Percentiles rank a stretch among this genome's conserved stretches.
Evolutionary conservation across 1,140 invertebrate genomes (phyloP).

Genomic region (Lordiphosa clarofinis): DNA sequence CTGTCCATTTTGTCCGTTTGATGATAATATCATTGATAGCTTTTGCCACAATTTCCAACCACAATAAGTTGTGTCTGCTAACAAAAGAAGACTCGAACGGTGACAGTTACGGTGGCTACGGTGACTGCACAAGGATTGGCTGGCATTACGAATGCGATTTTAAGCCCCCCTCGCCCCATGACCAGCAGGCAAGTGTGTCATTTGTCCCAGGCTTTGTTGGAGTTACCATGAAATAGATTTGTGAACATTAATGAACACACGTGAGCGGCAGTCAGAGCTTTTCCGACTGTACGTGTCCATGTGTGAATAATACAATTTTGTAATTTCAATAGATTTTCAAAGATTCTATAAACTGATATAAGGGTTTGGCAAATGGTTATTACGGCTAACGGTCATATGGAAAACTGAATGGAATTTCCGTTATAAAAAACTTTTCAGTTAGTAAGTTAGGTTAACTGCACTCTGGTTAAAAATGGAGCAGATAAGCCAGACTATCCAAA

Average conservation of each 20-base stretch:
- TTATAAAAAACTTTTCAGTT: no score
- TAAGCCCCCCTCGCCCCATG: constrained; percentile 21
- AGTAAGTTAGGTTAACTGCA: no score
- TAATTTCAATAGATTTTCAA: constrained; percentile 27
- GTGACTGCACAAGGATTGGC: constrained; percentile 7
- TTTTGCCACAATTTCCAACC: constrained; percentile 72
- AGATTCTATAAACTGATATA: constrained; percentile 7
- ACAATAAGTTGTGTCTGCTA: constrained; percentile 68
- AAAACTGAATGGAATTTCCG: neutral
- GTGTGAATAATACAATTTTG: constrained; percentile 35
- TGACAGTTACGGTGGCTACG: neutral
- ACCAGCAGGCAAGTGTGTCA: constrained; percentile 22
- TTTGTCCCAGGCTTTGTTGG: constrained; percentile 52
- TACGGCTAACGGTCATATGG: constrained; percentile 6
- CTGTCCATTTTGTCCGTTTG: constrained; percentile 3
- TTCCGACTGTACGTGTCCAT: neutral
- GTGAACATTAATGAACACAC: constrained; percentile 34
- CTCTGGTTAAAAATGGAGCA: no score
- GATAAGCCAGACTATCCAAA: no score
- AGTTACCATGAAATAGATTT: constrained; percentile 26
- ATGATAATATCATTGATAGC: constrained; percentile 75
- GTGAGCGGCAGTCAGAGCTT: constrained; percentile 3
- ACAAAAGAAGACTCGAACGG: constrained; percentile 18
- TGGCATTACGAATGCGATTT: constrained; percentile 50
- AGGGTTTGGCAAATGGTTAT: constrained; percentile 1